Percentiles rank a stretch among this genome's conserved stretches.
Conservation (phyloP, 2,797 vertebrate genomes). For the Pangasius krempfi region DNA sequence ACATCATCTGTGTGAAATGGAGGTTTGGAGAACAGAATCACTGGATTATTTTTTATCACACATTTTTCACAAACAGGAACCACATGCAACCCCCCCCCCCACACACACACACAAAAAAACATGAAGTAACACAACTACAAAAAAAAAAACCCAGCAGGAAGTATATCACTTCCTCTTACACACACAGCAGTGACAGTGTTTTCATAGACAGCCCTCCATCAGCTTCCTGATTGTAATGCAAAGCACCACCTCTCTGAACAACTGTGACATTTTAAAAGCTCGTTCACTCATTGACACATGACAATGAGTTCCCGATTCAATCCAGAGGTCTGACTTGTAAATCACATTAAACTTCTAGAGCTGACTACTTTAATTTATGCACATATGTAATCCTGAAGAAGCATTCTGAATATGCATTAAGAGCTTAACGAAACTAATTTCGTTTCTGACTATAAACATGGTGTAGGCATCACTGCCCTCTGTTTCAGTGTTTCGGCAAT, state of each 20-base stretch:
- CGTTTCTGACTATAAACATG: neutral
- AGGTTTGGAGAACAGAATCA: neutral
- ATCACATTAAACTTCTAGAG: neutral
- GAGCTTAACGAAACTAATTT: neutral
- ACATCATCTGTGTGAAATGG: neutral
- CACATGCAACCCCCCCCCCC: neutral
- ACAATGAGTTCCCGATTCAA: neutral
- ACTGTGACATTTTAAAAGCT: constrained; percentile 52
- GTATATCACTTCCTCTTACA: constrained; percentile 52
- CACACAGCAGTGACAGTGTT: constrained; percentile 26
- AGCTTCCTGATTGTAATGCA: constrained; percentile 49
- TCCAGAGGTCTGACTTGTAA: neutral
- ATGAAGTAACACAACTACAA: neutral
- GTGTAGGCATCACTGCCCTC: too few species aligned
- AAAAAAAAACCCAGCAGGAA: constrained; percentile 52
- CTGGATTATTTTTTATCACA: neutral
- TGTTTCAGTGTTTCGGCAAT: neutral
- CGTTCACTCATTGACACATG: constrained; percentile 14
- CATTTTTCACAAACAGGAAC: constrained; percentile 32
- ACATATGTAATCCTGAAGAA: neutral
- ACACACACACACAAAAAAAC: neutral
- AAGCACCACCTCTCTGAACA: constrained; percentile 37
- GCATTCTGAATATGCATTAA: neutral
- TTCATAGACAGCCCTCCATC: constrained; percentile 44
- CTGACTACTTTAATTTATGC: too few species aligned